These are phyloP conservation scores for Helobdella robusta DNA, from an alignment of 2,888 invertebrate species.

Conservation along the genomic window DNA sequence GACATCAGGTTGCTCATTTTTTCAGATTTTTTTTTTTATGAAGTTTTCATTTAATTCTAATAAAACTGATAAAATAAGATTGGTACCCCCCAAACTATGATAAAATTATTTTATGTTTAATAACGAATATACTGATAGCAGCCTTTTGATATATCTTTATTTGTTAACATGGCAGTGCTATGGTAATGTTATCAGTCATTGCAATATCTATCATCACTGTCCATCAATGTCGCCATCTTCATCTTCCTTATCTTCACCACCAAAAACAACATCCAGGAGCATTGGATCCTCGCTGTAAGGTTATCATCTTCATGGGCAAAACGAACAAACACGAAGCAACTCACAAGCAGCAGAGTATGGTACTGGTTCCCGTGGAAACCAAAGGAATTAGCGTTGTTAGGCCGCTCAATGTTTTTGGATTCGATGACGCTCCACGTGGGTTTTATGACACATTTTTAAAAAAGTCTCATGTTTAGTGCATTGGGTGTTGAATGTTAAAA, in stretches of 20 bases:
- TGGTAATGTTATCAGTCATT: no score
- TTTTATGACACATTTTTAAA: no score
- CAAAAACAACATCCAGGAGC: constrained; percentile 48
- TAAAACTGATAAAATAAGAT: no score
- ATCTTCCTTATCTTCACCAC: constrained; percentile 18
- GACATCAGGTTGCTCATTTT: constrained; percentile 44
- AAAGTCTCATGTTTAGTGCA: no score
- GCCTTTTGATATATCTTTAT: no score
- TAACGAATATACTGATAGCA: no score
- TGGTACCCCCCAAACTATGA: no score
- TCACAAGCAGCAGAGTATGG: constrained; percentile 51
- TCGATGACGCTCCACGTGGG: constrained; percentile 49
- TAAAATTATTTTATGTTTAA: no score
- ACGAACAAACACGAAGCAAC: constrained; percentile 42
- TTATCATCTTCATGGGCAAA: constrained; percentile 53
- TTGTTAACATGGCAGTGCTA: no score
- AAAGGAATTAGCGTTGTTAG: constrained; percentile 50
- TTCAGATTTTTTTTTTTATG: background rate
- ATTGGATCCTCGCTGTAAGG: constrained; percentile 49
- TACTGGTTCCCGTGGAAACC: constrained; percentile 52
- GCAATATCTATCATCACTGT: no score
- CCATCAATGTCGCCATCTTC: background rate
- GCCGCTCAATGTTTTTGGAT: constrained; percentile 50
- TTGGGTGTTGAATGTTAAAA: no score
- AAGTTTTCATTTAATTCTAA: no score